Base-by-base conservation (phyloP, 2,113 vertebrate genomes). In the Heteronetta atricapilla region DNA sequence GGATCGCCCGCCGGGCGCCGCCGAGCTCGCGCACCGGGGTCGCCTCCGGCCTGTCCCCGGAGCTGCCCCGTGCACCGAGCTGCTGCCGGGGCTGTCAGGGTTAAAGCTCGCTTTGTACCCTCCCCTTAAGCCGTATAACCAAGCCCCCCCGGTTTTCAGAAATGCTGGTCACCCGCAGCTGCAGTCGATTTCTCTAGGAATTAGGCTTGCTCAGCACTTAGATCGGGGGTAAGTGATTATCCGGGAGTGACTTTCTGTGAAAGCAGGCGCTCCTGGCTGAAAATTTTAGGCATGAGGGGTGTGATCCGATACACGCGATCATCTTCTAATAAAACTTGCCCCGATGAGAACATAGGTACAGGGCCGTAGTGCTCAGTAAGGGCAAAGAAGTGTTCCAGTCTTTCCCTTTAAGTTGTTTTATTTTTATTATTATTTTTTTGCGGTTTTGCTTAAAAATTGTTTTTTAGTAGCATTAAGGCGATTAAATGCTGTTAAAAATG, bases 141-240 rank as follows among this genome's bases (percentile, higher is more conserved):
- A 69, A 83, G 82, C 93, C 87, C 73, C 73, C 15, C 46, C 64
- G 10, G 22, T 53, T 84, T 88, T 95, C 80, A 92, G 80, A 90
- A 92, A 78, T 78, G 44, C 66, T 5, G 69, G 62, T 86, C 83
- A 34, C 53, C 94, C 44, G 22, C 76, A 76, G 90, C 88, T 84
- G 82, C 69, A 22, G 14, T 95, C 75, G 95, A 88, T 96, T 92
- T 95, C 56, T 81, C 13, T 84, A 72, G 69, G 83, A 88, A 84
- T 95, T 95, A 82, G 86, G 62, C 83, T 90, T 89, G 69, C 50
- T 95, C 69, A 88, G 93, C 86, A 34, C 70, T 86, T 76, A 82
- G 92, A 40, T 85, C n/a, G 7, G 73, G 86, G 44, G 28, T 46
- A 82, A 78, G 44, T 59, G 77, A 69, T 92, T 84, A 78, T 90